Evolutionary conservation across 2,113 vertebrate genomes (phyloP).

Genomic region (Pterocles orientalis): DNA sequence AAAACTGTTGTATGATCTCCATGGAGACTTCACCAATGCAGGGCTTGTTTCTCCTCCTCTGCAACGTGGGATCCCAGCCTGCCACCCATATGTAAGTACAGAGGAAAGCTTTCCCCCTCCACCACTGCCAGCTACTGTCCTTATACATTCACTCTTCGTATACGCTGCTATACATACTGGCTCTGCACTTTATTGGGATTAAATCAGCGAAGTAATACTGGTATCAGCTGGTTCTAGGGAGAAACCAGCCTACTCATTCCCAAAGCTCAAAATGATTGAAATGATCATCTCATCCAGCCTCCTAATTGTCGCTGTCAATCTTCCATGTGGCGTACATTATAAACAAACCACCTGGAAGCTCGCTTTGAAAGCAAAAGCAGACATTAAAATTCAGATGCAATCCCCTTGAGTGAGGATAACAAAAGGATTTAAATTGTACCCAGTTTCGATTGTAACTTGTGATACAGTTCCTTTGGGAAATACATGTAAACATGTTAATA

Average conservation of each 20-base stretch:
- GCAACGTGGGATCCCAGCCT: rapidly evolving
- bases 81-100: background rate
- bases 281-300: background rate
- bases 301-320: background rate
- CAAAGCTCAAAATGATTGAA: background rate
- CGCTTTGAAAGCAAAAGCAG: background rate
- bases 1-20: background rate
- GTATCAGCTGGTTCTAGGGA: background rate
- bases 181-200: background rate
- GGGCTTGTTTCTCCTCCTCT: background rate
- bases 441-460: background rate
- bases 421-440: background rate
- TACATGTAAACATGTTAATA: background rate
- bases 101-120: background rate
- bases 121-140: background rate
- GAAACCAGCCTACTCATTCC: background rate
- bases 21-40: rapidly evolving
- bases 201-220: background rate
- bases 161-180: background rate
- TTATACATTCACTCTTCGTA: background rate
- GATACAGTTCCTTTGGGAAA: constrained; percentile 5
- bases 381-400: background rate
- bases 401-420: background rate
- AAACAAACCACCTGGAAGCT: constrained; percentile 1
- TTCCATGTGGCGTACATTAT: background rate